Evolutionary conservation across 2,113 vertebrate species (phyloP), one percentile per base, ranked within the genome.

Genomic region (Zapornia atra): DNA sequence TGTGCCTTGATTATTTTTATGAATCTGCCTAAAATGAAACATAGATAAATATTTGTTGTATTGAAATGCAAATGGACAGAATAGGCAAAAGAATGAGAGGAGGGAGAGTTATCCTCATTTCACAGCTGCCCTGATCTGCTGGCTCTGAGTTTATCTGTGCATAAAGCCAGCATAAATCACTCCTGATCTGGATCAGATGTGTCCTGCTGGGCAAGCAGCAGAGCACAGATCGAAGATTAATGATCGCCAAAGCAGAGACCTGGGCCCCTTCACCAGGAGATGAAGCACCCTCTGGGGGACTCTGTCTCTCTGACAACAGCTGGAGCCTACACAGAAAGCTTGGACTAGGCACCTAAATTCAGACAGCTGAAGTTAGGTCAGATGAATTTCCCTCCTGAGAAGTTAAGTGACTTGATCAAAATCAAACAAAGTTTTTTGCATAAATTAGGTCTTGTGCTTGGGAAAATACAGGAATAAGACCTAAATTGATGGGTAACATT

Each of bases 161-260:
- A 59, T 48, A 64, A 56, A 93, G 83, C 71, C 83, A 71, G 76
- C 51, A 86, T 95, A 94, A 96, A 97, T 97, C 94, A 92, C 61
- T 82, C 53, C 93, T 94, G 94, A 85, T 91, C 42, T 89, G 91
- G 73, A 92, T 96, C 96, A 95, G 96, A 96, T 91, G 84, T 44
- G 81, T 95, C 89, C 94, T 97, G 84, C 91, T 95, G 95, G 94
- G 93, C 86, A 56, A 61, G 94, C 94, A 94, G 77, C 72, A 80
- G 69, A 91, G 86, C 86, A 72, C 65, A 89, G 93, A 95, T 76
- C 26, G 3, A 89, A 87, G 94, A 97, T 96, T 96, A 79, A 96
- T 96, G 89, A 82, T 89, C 21, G 16, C 24, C 12, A 1, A 86
- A 94, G 81, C 91, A 86, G 6, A 91, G 96, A 87, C 77, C 86